Percentiles rank a stretch among this genome's conserved stretches.
phyloP scores from a whole-genome alignment of 1,140 invertebrate genomes.

The Colletes gigas region DNA sequence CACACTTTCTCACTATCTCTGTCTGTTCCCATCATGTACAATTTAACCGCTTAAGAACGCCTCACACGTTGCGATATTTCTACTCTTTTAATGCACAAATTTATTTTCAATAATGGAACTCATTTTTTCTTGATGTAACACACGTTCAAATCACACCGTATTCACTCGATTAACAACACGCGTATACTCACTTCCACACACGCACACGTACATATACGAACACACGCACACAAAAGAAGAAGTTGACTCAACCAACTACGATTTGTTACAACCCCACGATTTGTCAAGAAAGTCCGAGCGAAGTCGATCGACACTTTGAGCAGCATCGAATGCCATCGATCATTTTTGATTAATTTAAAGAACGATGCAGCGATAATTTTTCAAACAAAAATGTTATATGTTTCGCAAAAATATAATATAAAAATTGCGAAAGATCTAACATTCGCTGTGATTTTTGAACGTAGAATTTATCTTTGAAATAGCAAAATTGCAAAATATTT shows the following conservation, averaged over 20 bases:
- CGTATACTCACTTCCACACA: not conserved
- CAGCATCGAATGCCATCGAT: not conserved
- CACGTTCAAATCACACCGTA: not conserved
- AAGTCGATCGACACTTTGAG: conserved; percentile 47
- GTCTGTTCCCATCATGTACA: conserved; percentile 56
- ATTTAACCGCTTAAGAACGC: conserved; percentile 62
- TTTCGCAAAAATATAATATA: not conserved
- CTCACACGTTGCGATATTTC: conserved; percentile 56
- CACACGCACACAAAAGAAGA: conserved; percentile 17
- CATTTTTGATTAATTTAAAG: too few relatives aligned
- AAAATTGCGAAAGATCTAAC: not conserved
- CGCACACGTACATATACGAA: conserved; percentile 3
- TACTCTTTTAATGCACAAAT: conserved; percentile 46
- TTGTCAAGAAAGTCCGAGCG: conserved; percentile 37
- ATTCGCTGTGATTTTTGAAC: not conserved
- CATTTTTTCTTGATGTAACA: conserved; percentile 28
- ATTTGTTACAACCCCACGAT: conserved; percentile 55
- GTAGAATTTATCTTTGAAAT: not conserved
- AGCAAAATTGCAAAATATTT: not conserved
- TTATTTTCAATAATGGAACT: conserved; percentile 4
- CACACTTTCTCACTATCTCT: conserved; percentile 26
- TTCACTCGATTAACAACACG: conserved; percentile 17
- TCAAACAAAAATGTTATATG: not conserved
- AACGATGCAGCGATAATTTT: not conserved
- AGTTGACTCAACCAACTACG: conserved; percentile 48